Evolutionary conservation across 2,797 vertebrate genomes (phyloP).

Genomic region (Trichosurus vulpecula): DNA sequence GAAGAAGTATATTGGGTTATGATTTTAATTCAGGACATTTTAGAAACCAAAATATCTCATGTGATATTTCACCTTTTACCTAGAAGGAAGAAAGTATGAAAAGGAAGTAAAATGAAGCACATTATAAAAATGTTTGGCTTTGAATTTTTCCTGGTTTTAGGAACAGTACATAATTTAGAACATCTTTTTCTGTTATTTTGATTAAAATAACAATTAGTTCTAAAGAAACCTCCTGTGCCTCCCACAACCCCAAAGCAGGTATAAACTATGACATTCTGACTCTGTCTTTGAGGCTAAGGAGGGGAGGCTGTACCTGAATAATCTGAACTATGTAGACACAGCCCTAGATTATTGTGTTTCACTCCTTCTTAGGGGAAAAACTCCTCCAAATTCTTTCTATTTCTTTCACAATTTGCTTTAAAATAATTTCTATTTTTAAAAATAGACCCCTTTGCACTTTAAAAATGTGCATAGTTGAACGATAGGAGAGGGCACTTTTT

Average conservation of each 20-base stretch:
- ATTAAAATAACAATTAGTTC: conserved; percentile 41
- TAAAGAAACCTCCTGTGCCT: neutral
- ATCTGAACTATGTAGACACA: conserved; percentile 69
- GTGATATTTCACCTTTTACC: conserved; percentile 74
- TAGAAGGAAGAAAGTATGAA: conserved; percentile 64
- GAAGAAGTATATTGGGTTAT: conserved; percentile 47
- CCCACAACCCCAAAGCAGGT: neutral
- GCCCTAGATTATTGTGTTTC: conserved; percentile 63
- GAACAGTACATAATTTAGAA: conserved; percentile 47
- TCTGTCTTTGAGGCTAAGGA: conserved; percentile 58
- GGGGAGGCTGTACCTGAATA: conserved; percentile 74
- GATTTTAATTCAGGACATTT: conserved; percentile 67
- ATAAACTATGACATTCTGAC: conserved; percentile 42
- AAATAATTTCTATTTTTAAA: conserved; percentile 54
- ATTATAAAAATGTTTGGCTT: conserved; percentile 53
- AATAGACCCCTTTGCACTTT: conserved; percentile 48
- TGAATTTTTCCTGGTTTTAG: conserved; percentile 64
- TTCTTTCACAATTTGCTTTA: conserved; percentile 61
- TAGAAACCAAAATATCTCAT: conserved; percentile 65
- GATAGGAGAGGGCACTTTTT: conserved; percentile 55
- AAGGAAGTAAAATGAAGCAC: conserved; percentile 38
- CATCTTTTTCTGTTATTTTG: conserved; percentile 59
- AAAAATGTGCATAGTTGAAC: conserved; percentile 57
- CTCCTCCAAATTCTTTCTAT: conserved; percentile 59
- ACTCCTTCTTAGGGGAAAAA: conserved; percentile 64